Percentiles rank a stretch among this genome's conserved stretches.
Conservation (phyloP, 2,888 invertebrate genomes). For the Agriotes lineatus region DNA sequence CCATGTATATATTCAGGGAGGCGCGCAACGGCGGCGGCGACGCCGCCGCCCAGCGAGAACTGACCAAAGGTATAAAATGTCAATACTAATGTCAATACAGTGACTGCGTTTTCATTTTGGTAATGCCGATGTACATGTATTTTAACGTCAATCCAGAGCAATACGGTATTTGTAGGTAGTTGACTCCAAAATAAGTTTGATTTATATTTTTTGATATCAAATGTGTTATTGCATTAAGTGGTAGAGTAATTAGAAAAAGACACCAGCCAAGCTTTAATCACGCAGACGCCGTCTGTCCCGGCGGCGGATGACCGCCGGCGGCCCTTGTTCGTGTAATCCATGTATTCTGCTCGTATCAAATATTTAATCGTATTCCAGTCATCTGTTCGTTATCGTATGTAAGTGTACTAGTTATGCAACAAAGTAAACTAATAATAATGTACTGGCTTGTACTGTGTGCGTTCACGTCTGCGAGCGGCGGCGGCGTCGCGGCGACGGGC, state of each 20-base stretch:
- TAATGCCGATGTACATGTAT: constrained; percentile 58
- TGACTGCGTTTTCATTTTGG: constrained; percentile 59
- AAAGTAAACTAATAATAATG: constrained; percentile 38
- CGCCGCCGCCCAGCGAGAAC: constrained; percentile 59
- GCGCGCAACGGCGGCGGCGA: constrained; percentile 47
- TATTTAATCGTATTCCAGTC: constrained; percentile 45
- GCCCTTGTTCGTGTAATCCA: constrained; percentile 44
- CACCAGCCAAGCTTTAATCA: constrained; percentile 56
- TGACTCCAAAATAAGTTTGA: constrained; percentile 61
- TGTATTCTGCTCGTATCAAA: constrained; percentile 45
- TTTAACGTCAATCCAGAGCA: constrained; percentile 68
- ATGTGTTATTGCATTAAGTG: constrained; percentile 66
- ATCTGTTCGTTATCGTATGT: constrained; percentile 45
- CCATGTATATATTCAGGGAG: constrained; percentile 47
- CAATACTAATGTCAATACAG: constrained; percentile 67
- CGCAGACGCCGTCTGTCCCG: constrained; percentile 47
- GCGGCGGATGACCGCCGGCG: constrained; percentile 34
- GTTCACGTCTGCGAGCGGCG: constrained; percentile 46
- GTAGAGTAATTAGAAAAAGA: constrained; percentile 52
- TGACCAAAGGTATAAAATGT: constrained; percentile 65
- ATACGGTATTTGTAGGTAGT: constrained; percentile 66
- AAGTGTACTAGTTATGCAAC: constrained; percentile 41
- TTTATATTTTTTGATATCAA: constrained; percentile 66
- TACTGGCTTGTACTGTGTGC: constrained; percentile 45
- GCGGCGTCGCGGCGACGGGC: constrained; percentile 52